Evolutionary conservation across 92 coral and sea anemone genomes (phyloP), one percentile per base, ranked within the genome.

Genomic region (Umimayanthus kanabou): DNA sequence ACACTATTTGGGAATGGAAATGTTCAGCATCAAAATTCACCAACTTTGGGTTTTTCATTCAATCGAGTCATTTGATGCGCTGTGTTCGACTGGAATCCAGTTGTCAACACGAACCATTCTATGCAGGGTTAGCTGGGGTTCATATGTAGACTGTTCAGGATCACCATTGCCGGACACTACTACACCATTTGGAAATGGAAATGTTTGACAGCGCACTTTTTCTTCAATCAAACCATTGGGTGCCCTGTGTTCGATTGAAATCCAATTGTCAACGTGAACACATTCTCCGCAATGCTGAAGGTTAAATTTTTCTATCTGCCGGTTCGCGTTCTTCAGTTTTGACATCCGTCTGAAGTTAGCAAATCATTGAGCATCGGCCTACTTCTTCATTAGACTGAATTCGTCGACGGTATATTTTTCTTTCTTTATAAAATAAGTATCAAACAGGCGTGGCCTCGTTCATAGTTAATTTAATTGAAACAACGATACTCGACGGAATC

Each of bases 401-500:
- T 61, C 69, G 26, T 20, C 69, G 26, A 18, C 4, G 25, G 69
- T 61, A 61, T 45, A 7, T 47, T 1, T 47, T 47, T 6, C 10
- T 47, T 47, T 7, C 50, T 47, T 47, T 47, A 6, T 5, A 7
- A 47, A 47, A 47, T 9, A 47, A 47, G 50, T 47, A 47, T 47
- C 13, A 47, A 47, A 47, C 1, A 6, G 50, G 11, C 50, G 50
- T 47, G 50, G 50, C 50, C 50, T 47, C 14, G 26, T 23, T 22
- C 22, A 4, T 18, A 40, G 43, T 57, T 82, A 93, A 73, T 94
- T 89, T 14, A 95, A 84, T 39, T 94, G 86, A 89, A 95, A 95
- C 80, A 95, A 88, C 37, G 98, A 95, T 28, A 93, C 89, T 75
- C 93, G 85, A 22, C 98, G 94, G 77, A 74, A 88, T 2, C 93